Base-by-base conservation (phyloP, 2,113 vertebrate species). In the Dicentrarchus labrax region DNA sequence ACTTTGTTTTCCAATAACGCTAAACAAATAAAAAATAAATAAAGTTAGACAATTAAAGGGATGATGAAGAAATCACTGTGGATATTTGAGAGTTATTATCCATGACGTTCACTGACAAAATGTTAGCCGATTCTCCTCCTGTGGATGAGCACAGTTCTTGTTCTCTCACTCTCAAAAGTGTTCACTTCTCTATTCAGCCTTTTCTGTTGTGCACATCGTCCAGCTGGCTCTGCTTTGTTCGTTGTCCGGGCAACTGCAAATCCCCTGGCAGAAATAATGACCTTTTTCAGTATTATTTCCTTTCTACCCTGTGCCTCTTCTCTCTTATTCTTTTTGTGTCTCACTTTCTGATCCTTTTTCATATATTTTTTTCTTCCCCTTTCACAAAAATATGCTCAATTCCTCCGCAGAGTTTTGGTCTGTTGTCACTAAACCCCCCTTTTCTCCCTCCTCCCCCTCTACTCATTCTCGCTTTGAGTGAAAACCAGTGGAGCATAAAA, bases 181-280 rank as follows among this genome's bases (percentile, higher is more conserved):
- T 82, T 76, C 69, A 59, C 39, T 81, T 73, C 38, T 78, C 78
- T 86, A 80, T 88, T 88, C 88, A 89, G 82, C 71, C 73, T 47
- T 78, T 72, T 89, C 84, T 86, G 62, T 83, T 56, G 65, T 70
- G 81, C 85, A 84, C 86, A 84, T 89, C 57, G 82, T 90, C 87
- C 86, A 89, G 86, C 85, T 89, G 83, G 86, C 88, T 79, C 72
- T 88, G 90, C 91, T 93, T 95, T 96, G 92, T 93, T 86, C 76
- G 95, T 96, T 79, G 94, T 91, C 95, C 4, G 61, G 94, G 95
- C 89, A 95, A 96, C 95, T 72, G 86, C 87, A 84, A 87, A 90
- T 90, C 92, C 92, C 88, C 84, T 84, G 81, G 91, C 91, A 91
- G 88, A 91, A 92, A 92, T 90, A 83, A 86, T 90, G 92, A 94